Evolutionary conservation across 2,888 invertebrate genomes (phyloP).

Genomic region (Napeogenes inachia): DNA sequence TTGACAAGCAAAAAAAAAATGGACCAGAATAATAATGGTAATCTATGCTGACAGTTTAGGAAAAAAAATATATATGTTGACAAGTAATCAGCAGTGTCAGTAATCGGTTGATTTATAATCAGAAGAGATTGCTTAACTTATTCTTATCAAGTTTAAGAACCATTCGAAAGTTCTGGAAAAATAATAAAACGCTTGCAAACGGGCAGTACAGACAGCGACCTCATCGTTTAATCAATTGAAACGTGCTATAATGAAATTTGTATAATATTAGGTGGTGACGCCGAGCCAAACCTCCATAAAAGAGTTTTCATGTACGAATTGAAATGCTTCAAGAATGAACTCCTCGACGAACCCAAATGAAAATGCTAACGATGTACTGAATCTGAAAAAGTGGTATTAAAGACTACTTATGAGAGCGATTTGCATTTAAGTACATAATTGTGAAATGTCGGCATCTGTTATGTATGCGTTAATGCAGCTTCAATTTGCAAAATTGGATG

Average conservation of each 20-base stretch:
- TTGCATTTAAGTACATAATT: slow-evolving; percentile 57
- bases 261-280: slow-evolving; percentile 47
- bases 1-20: too few species aligned
- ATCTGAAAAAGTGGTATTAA: slow-evolving; percentile 41
- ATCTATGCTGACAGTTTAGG: slow-evolving; percentile 8
- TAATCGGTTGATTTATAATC: slow-evolving; percentile 65
- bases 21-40: too few species aligned
- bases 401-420: slow-evolving; percentile 48
- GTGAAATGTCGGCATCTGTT: slow-evolving; percentile 46
- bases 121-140: slow-evolving; percentile 62
- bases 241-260: slow-evolving; percentile 55
- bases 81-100: slow-evolving; percentile 55
- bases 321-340: slow-evolving; percentile 44
- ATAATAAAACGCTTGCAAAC: slow-evolving; percentile 48
- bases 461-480: slow-evolving; percentile 46
- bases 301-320: slow-evolving; percentile 57
- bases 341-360: slow-evolving; percentile 49
- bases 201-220: slow-evolving; percentile 38
- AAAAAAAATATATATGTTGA: slow-evolving; percentile 55
- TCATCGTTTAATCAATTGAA: slow-evolving; percentile 52
- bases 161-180: slow-evolving; percentile 44
- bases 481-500: slow-evolving; percentile 60
- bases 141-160: slow-evolving; percentile 59
- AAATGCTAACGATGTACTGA: slow-evolving; percentile 60
- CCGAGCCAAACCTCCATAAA: slow-evolving; percentile 45